phyloP scores from a whole-genome alignment of 2,888 invertebrate genomes.

The Eudemis profundana region DNA sequence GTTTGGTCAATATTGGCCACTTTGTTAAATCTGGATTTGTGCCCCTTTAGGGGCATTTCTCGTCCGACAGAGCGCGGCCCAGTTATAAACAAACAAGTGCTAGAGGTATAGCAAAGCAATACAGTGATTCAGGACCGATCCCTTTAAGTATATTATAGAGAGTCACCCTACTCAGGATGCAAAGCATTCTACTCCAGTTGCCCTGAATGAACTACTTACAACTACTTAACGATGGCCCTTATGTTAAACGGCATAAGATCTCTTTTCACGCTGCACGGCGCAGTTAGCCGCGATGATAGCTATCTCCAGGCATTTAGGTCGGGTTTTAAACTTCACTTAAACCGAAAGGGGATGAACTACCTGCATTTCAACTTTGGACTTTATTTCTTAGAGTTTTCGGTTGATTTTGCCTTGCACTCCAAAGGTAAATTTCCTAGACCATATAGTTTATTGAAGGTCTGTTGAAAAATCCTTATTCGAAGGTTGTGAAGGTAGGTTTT shows the following conservation, averaged over 20 bases:
- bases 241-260: neutral
- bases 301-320: slow-evolving; percentile 10
- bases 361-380: neutral
- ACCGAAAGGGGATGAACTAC: neutral
- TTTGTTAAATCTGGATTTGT: no score
- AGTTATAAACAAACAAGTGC: no score
- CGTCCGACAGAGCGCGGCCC: no score
- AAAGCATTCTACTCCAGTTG: slow-evolving; percentile 22
- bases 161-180: slow-evolving; percentile 22
- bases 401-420: neutral
- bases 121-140: slow-evolving; percentile 10
- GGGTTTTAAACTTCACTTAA: slow-evolving; percentile 1
- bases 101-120: no score
- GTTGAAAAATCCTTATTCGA: neutral
- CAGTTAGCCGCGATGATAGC: neutral
- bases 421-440: slow-evolving; percentile 9
- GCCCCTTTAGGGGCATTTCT: no score
- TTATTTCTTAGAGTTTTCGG: neutral
- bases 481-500: neutral
- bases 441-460: neutral
- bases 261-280: neutral
- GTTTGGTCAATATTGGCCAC: no score
- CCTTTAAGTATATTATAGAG: neutral
- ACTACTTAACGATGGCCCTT: slow-evolving; percentile 11
- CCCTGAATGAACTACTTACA: slow-evolving; percentile 20